Conservation (phyloP, 2,888 invertebrate species). For the Clostera curtula region DNA sequence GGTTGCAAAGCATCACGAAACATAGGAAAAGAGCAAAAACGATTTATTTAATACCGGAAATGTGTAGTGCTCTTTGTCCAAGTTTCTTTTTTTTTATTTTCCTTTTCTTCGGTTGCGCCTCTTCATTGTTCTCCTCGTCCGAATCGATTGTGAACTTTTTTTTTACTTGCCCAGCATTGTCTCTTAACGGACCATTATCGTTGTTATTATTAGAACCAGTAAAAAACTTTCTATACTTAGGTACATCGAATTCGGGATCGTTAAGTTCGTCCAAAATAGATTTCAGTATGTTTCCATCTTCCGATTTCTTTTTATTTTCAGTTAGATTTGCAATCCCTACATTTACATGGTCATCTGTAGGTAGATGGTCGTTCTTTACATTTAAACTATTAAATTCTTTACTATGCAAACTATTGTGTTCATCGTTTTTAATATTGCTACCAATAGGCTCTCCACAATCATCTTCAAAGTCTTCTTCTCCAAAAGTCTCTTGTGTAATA, state of each 20-base stretch:
- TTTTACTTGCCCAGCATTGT: conserved; percentile 31
- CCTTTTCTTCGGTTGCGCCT: conserved; percentile 36
- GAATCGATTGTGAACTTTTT: conserved; percentile 61
- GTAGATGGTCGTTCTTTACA: too few relatives aligned
- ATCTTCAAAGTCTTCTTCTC: conserved; percentile 13
- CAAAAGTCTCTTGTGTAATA: conserved; percentile 13
- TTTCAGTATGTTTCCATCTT: conserved; percentile 29
- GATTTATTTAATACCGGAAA: conserved; percentile 50
- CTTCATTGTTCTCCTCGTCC: conserved; percentile 46
- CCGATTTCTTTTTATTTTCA: conserved; percentile 6
- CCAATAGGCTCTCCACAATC: conserved; percentile 5
- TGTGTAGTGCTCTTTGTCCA: conserved; percentile 51
- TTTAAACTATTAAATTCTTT: too few relatives aligned
- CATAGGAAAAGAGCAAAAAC: too few relatives aligned
- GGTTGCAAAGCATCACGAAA: too few relatives aligned
- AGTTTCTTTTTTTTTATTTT: conserved; percentile 48
- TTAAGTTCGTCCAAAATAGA: conserved; percentile 56
- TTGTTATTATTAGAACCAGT: conserved; percentile 22
- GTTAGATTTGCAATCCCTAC: not conserved
- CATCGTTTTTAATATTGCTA: conserved; percentile 6
- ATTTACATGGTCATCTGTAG: conserved; percentile 2
- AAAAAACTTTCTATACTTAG: conserved; percentile 48
- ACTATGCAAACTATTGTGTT: not conserved
- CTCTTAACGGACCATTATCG: conserved; percentile 14
- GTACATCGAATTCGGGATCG: conserved; percentile 41